Conservation (phyloP, 2,113 vertebrate species). For the Micronisus gabar region DNA sequence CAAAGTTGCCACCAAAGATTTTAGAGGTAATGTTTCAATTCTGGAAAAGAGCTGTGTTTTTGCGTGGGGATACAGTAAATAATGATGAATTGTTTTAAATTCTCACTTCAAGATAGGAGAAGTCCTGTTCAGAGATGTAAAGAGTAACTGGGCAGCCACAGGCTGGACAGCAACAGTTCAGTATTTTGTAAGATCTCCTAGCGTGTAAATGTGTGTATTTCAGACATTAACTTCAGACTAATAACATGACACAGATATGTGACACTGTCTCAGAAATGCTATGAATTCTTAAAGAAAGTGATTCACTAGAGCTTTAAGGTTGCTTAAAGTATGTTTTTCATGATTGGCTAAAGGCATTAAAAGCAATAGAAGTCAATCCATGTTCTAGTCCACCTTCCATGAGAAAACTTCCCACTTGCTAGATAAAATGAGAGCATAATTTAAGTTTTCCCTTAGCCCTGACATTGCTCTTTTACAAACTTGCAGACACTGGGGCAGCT, state of each 20-base stretch:
- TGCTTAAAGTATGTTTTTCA: not conserved
- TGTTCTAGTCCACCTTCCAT: not conserved
- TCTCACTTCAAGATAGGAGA: not conserved
- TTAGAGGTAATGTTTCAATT: conserved; percentile 66
- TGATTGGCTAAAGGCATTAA: not conserved
- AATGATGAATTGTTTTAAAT: not conserved
- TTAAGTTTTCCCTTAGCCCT: not conserved
- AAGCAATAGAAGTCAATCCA: not conserved
- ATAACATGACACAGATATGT: not conserved
- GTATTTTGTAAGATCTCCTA: not conserved
- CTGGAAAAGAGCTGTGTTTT: not conserved
- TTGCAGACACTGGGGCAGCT: too few relatives aligned
- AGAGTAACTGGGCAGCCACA: not conserved
- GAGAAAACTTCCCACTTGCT: not conserved
- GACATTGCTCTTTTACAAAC: not conserved
- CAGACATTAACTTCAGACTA: not conserved
- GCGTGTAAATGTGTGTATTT: not conserved
- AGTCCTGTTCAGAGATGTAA: not conserved
- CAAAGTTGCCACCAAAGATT: conserved; percentile 73
- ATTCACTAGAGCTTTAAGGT: not conserved
- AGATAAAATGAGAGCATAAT: not conserved
- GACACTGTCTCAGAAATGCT: not conserved
- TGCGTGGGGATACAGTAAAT: not conserved
- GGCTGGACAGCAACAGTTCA: not conserved
- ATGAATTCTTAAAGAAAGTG: not conserved